phyloP scores from a whole-genome alignment of 2,888 invertebrate species.

The Eucera pruinosa region DNA sequence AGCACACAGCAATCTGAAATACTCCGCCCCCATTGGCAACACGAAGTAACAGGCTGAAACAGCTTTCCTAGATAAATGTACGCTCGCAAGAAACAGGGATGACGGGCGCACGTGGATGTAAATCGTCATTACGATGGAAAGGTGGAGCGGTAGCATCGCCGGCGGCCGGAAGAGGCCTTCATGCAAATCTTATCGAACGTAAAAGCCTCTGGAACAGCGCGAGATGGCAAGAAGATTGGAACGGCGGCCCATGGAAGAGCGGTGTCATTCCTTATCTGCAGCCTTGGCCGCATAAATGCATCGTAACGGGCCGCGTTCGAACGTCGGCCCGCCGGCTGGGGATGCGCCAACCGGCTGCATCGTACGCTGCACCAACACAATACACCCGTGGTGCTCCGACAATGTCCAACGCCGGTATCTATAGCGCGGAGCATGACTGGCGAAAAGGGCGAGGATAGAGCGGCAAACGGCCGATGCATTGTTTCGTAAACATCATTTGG shows the following conservation, averaged over 20 bases:
- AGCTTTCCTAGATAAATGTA: conserved; percentile 31
- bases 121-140: conserved; percentile 67
- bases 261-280: conserved; percentile 79
- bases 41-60: conserved; percentile 35
- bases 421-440: conserved; percentile 5
- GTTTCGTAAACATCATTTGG: conserved; percentile 80
- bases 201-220: conserved; percentile 53
- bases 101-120: conserved; percentile 62
- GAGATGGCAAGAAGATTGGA: conserved; percentile 76
- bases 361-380: conserved; percentile 1
- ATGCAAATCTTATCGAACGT: conserved; percentile 71
- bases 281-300: conserved; percentile 77
- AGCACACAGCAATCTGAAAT: not conserved
- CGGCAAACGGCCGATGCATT: conserved; percentile 57
- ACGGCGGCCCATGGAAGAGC: conserved; percentile 63
- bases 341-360: conserved; percentile 35
- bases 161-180: conserved; percentile 32
- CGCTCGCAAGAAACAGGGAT: conserved; percentile 36
- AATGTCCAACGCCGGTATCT: conserved; percentile 20
- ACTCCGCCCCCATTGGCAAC: not conserved
- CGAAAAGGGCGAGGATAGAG: conserved; percentile 4
- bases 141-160: conserved; percentile 28
- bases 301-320: conserved; percentile 72
- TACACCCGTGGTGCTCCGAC: not conserved
- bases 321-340: conserved; percentile 52